phyloP scores from a whole-genome alignment of 2,888 invertebrate genomes.

The Drosophila kuntzei region DNA sequence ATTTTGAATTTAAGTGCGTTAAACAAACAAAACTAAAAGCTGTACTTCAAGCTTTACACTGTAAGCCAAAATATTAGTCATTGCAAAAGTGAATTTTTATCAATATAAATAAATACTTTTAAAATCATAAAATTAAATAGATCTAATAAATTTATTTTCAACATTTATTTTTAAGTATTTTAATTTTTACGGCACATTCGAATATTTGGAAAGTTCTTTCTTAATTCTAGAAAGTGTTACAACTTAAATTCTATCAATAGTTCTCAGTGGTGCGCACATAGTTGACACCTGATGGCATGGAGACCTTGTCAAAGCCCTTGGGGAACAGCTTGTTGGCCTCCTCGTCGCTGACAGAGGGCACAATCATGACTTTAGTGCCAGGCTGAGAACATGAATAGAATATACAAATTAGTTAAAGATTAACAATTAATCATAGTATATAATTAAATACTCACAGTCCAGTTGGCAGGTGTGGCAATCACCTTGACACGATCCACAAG shows the following conservation, averaged over 20 bases:
- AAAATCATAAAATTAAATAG: too few species aligned
- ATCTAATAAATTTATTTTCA: not conserved
- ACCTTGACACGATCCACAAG: constrained; percentile 89
- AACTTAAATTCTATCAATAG: constrained; percentile 85
- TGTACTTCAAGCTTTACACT: constrained; percentile 31
- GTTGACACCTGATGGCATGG: constrained; percentile 91
- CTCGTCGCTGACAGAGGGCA: constrained; percentile 89
- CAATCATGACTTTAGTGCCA: constrained; percentile 92
- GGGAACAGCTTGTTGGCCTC: constrained; percentile 90
- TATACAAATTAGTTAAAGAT: not conserved
- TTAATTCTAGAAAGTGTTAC: not conserved
- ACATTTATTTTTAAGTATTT: not conserved
- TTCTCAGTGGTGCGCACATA: constrained; percentile 91
- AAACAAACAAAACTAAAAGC: too few species aligned
- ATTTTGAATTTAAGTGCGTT: too few species aligned
- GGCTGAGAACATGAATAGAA: constrained; percentile 84
- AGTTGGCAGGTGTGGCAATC: constrained; percentile 94
- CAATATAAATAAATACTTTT: not conserved
- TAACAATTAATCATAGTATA: not conserved
- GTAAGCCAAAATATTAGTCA: constrained; percentile 1
- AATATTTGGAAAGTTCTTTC: not conserved
- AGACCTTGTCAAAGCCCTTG: constrained; percentile 88
- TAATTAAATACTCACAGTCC: constrained; percentile 88
- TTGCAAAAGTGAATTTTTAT: not conserved
- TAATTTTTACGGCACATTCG: constrained; percentile 2